Evolutionary conservation across 2,888 invertebrate species (phyloP).

Genomic region (Phymatocera aterrima): DNA sequence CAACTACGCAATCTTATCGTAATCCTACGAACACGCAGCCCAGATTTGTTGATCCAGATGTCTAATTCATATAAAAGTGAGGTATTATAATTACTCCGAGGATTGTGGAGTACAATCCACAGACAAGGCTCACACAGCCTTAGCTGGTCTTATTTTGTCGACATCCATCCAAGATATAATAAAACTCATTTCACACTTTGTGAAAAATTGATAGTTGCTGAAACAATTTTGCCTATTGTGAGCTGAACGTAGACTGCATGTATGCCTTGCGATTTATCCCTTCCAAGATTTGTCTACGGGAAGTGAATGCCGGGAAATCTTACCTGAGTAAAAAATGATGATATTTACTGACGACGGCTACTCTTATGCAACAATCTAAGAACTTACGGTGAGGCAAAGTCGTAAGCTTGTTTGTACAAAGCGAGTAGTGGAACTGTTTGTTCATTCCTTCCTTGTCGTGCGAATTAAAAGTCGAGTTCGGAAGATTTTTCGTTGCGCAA

Average conservation of each 20-base stretch:
- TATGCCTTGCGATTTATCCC: not conserved
- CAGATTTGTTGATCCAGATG: too few species aligned
- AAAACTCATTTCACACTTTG: too few species aligned
- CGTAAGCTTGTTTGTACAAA: constrained; percentile 31
- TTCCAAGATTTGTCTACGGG: not conserved
- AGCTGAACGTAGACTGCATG: not conserved
- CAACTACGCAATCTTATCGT: too few species aligned
- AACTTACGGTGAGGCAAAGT: constrained; percentile 37
- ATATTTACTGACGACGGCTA: constrained; percentile 47
- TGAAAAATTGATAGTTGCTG: not conserved
- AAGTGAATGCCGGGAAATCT: not conserved
- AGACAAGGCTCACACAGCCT: too few species aligned
- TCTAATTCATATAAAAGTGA: too few species aligned
- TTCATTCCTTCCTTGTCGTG: too few species aligned
- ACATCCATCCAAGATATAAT: not conserved
- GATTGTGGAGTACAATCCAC: too few species aligned
- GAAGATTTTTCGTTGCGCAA: constrained; percentile 24
- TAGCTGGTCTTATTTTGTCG: not conserved
- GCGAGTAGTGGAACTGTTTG: constrained; percentile 30
- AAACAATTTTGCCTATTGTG: not conserved
- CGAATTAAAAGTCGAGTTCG: constrained; percentile 1
- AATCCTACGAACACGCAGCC: too few species aligned
- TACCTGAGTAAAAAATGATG: not conserved
- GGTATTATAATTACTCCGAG: too few species aligned
- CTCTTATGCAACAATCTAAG: constrained; percentile 56